Percentiles rank a stretch among this genome's conserved stretches.
These are phyloP conservation scores for Amiota mariae DNA, from an alignment of 2,888 invertebrate species.

Conservation along the genomic window DNA sequence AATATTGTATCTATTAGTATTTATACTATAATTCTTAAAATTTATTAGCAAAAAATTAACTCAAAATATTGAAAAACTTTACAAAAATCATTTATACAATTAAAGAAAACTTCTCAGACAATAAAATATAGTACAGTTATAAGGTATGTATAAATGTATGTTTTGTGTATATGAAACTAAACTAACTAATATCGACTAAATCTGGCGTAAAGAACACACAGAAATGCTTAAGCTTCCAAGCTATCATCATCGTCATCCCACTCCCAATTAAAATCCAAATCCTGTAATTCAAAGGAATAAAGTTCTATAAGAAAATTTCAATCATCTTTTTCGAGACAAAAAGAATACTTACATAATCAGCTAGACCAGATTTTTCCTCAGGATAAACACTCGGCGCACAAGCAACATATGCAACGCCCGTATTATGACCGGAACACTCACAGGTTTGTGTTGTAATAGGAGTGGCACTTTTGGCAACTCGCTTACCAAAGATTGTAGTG, in stretches of 20 bases:
- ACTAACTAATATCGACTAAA: constrained; percentile 40
- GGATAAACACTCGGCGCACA: constrained; percentile 77
- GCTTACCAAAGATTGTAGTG: constrained; percentile 79
- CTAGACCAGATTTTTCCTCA: constrained; percentile 56
- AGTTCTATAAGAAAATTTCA: background rate
- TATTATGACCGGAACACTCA: constrained; percentile 80
- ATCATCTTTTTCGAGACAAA: background rate
- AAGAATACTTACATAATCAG: constrained; percentile 65
- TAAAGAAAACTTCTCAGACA: too few species aligned
- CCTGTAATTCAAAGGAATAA: constrained; percentile 49
- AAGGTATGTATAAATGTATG: background rate
- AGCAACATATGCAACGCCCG: constrained; percentile 79
- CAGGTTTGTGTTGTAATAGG: constrained; percentile 79
- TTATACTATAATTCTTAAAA: background rate
- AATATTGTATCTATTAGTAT: background rate
- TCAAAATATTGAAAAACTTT: constrained; percentile 9
- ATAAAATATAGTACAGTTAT: background rate
- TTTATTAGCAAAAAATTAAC: constrained; percentile 4
- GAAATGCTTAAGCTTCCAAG: constrained; percentile 48
- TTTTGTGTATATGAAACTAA: constrained; percentile 34
- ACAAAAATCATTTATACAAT: constrained; percentile 8
- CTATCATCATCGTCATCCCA: constrained; percentile 64
- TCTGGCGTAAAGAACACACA: background rate
- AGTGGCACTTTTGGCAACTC: constrained; percentile 78
- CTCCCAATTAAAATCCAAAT: constrained; percentile 67